These are phyloP conservation scores for Nothoprocta pentlandii DNA, from an alignment of 2,113 vertebrate genomes.

Conservation along the genomic window DNA sequence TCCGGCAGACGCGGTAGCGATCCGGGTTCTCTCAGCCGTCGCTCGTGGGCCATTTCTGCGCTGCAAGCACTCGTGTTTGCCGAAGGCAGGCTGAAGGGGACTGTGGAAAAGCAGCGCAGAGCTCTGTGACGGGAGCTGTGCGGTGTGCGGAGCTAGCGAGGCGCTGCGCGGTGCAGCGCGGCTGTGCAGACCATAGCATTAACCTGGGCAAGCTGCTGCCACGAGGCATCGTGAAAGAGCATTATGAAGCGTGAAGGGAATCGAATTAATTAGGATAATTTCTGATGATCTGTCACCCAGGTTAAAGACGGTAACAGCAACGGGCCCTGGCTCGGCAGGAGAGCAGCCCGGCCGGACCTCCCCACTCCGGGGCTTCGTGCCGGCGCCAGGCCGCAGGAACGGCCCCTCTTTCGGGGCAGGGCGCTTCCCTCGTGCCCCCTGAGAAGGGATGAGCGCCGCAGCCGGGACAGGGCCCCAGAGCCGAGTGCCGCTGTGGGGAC, in stretches of 20 bases:
- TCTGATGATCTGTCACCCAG: background rate
- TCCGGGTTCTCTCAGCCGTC: background rate
- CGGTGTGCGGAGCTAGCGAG: fast-evolving
- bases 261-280: background rate
- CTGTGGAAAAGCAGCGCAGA: no score
- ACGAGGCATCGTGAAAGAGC: background rate
- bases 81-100: background rate
- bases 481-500: no score
- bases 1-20: background rate
- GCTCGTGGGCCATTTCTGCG: background rate
- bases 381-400: no score
- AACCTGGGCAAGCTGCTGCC: fast-evolving
- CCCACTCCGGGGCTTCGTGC: no score
- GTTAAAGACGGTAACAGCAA: background rate
- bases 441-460: no score
- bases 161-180: background rate
- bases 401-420: no score
- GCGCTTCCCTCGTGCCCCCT: no score
- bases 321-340: background rate
- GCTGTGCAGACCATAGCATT: fast-evolving
- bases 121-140: no score
- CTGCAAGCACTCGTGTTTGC: background rate
- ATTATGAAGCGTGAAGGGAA: background rate
- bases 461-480: no score
- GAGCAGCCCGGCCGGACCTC: no score